Evolutionary conservation across 2,888 invertebrate genomes (phyloP).

Genomic region (Cantharis rufa): DNA sequence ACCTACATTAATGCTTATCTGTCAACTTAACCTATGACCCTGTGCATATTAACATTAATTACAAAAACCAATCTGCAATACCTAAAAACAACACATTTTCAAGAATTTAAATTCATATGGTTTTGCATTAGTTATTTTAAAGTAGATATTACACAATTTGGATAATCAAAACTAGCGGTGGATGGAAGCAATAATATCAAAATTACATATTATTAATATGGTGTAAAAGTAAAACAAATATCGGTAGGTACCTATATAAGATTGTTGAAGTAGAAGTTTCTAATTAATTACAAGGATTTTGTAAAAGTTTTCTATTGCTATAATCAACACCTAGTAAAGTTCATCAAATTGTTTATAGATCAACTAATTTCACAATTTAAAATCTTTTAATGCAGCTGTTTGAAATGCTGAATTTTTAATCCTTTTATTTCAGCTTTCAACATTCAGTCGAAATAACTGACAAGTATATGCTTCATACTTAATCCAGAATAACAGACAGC

Average conservation of each 20-base stretch:
- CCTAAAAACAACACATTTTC: not conserved
- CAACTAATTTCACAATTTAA: constrained; percentile 8
- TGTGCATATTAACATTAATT: constrained; percentile 26
- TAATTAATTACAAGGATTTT: not conserved
- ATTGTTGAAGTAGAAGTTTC: not conserved
- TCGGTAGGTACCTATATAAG: not conserved
- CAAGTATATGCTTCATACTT: constrained; percentile 10
- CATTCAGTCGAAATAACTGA: constrained; percentile 9
- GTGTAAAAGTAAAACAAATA: not conserved
- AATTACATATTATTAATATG: not conserved
- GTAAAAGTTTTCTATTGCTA: not conserved
- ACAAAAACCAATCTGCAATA: constrained; percentile 13
- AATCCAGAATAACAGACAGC: not conserved
- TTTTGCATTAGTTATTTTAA: not conserved
- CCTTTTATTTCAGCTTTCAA: constrained; percentile 1
- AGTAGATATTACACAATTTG: not conserved
- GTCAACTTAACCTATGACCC: constrained; percentile 31
- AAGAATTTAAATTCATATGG: not conserved
- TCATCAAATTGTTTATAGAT: constrained; percentile 10
- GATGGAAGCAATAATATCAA: not conserved
- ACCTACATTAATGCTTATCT: not conserved
- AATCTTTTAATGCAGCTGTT: constrained; percentile 12
- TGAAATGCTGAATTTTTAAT: constrained; percentile 21
- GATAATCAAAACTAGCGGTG: not conserved
- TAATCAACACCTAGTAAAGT: not conserved